These are phyloP conservation scores for Papilio polytes DNA, from an alignment of 1,140 invertebrate genomes.

Conservation along the genomic window DNA sequence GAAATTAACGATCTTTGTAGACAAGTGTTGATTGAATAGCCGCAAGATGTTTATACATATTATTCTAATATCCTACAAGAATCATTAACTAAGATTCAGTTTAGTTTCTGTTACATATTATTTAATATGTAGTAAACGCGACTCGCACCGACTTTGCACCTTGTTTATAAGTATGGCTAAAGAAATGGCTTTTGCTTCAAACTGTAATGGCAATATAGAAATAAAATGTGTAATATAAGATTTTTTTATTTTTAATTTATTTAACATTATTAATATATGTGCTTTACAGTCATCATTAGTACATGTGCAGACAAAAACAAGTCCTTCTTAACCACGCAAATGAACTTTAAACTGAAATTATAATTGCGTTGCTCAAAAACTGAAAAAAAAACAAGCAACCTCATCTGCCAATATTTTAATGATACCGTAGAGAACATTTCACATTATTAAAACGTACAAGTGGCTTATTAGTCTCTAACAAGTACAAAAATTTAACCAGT, in stretches of 20 bases:
- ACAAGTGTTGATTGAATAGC: neutral
- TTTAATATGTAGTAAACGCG: neutral
- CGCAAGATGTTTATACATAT: neutral
- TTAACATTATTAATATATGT: neutral
- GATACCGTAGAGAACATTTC: slow-evolving; percentile 52
- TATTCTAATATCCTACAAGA: neutral
- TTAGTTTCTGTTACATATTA: neutral
- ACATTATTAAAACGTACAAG: slow-evolving; percentile 63
- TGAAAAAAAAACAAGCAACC: slow-evolving; percentile 32
- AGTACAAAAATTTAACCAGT: slow-evolving; percentile 49
- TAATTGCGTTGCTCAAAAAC: slow-evolving; percentile 33
- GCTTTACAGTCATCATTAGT: neutral
- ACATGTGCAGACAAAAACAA: neutral
- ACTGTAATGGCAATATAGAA: neutral
- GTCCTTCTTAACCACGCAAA: neutral
- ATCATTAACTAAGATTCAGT: neutral
- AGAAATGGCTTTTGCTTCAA: neutral
- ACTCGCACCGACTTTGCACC: neutral
- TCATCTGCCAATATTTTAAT: slow-evolving; percentile 56
- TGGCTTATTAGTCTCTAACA: slow-evolving; percentile 59
- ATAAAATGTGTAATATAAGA: neutral
- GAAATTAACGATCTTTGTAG: slow-evolving; percentile 24
- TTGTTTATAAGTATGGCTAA: neutral
- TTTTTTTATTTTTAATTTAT: too few relatives aligned
- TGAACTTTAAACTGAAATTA: slow-evolving; percentile 23